These are phyloP conservation scores for Sebastes umbrosus DNA, from an alignment of 2,797 vertebrate genomes.

Conservation along the genomic window DNA sequence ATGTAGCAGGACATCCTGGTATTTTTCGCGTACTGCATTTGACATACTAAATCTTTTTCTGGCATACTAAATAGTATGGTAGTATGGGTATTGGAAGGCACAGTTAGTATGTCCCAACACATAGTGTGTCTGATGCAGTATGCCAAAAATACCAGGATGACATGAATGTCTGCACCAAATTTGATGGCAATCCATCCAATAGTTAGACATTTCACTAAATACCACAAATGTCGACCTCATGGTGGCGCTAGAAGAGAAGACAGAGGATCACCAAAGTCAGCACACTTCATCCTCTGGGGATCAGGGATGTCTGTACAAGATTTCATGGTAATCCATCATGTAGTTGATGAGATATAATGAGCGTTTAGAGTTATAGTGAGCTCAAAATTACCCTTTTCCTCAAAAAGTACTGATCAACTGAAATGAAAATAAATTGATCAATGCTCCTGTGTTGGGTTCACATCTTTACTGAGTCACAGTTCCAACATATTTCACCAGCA, in stretches of 20 bases:
- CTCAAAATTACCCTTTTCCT: not conserved
- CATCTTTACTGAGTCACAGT: conserved; percentile 77
- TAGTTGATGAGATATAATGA: not conserved
- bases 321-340: not conserved
- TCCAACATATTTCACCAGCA: conserved; percentile 62
- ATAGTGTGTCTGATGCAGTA: not conserved
- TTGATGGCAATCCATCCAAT: not conserved
- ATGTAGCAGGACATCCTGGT: too few species aligned
- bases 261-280: not conserved
- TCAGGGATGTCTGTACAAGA: not conserved
- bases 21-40: too few species aligned
- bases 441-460: conserved; percentile 46
- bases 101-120: not conserved
- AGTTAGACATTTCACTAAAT: not conserved
- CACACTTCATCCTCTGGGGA: not conserved
- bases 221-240: not conserved
- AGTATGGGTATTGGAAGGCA: too few species aligned
- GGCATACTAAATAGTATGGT: too few species aligned
- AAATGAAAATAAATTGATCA: not conserved
- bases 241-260: not conserved
- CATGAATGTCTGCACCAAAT: not conserved
- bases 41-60: too few species aligned
- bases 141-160: not conserved
- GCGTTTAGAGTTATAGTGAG: not conserved
- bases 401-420: not conserved